Percentiles rank a stretch among this genome's conserved stretches.
Conservation (phyloP, 2,888 invertebrate genomes). For the Beris chalybata region DNA sequence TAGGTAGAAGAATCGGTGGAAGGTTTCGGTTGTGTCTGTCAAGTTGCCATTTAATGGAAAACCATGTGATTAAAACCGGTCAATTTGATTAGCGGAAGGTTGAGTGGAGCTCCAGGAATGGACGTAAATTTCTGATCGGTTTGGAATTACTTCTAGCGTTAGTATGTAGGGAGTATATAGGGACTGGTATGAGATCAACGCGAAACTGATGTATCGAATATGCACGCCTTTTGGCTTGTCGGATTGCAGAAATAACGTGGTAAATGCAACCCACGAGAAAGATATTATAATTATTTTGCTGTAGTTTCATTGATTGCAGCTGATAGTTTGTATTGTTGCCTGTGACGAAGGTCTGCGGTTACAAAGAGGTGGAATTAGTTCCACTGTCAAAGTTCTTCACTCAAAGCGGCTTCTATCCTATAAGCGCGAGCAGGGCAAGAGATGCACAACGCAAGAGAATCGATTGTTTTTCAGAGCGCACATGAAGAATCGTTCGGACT, state of each 20-base stretch:
- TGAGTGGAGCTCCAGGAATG: constrained; percentile 31
- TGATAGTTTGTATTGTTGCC: background rate
- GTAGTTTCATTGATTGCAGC: constrained; percentile 13
- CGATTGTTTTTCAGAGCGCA: too few species aligned
- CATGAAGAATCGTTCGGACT: too few species aligned
- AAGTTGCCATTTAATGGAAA: constrained; percentile 45
- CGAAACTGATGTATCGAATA: constrained; percentile 28
- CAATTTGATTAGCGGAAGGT: constrained; percentile 29
- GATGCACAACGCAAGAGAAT: too few species aligned
- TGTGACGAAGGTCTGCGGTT: too few species aligned
- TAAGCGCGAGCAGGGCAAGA: too few species aligned
- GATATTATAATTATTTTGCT: constrained; percentile 4
- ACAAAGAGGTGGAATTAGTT: too few species aligned
- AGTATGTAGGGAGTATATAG: too few species aligned
- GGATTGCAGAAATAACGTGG: constrained; percentile 6
- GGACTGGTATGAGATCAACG: constrained; percentile 2
- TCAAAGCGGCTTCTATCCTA: too few species aligned
- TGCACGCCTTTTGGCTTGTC: constrained; percentile 19
- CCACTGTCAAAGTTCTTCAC: too few species aligned
- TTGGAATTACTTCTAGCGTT: constrained; percentile 25
- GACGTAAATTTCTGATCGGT: constrained; percentile 29
- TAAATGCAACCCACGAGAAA: background rate
- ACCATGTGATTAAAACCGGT: constrained; percentile 44
- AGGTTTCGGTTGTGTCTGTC: constrained; percentile 38
- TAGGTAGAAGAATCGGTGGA: constrained; percentile 2